Percentiles rank a stretch among this genome's conserved stretches.
Conservation (phyloP, 2,888 invertebrate species). For the Cryptus armator region DNA sequence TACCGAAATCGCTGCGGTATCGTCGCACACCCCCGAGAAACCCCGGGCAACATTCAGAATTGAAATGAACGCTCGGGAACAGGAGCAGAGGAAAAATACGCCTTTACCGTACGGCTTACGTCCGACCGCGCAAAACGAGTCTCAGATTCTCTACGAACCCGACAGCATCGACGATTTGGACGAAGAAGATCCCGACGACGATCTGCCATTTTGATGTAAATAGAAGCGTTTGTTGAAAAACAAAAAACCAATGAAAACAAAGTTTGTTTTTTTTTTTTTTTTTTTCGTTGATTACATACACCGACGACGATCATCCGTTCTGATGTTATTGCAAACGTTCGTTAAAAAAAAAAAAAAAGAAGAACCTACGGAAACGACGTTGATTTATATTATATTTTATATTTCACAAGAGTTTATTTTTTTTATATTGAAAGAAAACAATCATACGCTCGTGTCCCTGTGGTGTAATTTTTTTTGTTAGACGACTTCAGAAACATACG, state of each 20-base stretch:
- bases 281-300: constrained; percentile 62
- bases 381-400: constrained; percentile 64
- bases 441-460: too few species aligned
- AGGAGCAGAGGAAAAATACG: constrained; percentile 79
- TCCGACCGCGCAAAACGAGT: constrained; percentile 70
- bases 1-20: constrained; percentile 23
- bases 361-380: neutral
- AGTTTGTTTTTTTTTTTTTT: constrained; percentile 71
- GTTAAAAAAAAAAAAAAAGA: neutral
- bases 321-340: neutral
- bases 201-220: constrained; percentile 89
- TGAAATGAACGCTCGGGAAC: constrained; percentile 80
- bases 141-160: constrained; percentile 90
- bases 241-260: neutral
- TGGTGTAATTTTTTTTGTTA: too few species aligned
- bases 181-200: constrained; percentile 95
- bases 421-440: neutral
- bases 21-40: constrained; percentile 62
- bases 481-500: too few species aligned
- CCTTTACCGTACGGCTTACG: constrained; percentile 79
- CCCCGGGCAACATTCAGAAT: constrained; percentile 80
- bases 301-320: neutral
- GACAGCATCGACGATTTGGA: constrained; percentile 94
- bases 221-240: neutral
- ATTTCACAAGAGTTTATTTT: neutral